phyloP scores from a whole-genome alignment of 1,140 invertebrate genomes.

The Platyscapa corneri region DNA sequence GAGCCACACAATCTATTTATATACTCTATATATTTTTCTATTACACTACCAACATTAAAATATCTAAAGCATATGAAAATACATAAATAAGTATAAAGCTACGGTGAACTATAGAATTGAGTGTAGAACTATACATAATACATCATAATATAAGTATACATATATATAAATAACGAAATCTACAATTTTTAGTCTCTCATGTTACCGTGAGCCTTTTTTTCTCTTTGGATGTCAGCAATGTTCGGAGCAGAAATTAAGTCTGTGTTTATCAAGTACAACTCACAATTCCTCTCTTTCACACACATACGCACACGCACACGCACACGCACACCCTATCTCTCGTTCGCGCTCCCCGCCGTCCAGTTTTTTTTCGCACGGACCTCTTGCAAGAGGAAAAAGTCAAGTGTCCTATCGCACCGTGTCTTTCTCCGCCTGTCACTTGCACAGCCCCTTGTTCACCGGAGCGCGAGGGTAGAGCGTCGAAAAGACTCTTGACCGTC shows the following conservation, averaged over 20 bases:
- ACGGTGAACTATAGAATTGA: conserved; percentile 12
- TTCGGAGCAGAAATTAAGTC: background rate
- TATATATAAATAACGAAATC: conserved; percentile 15
- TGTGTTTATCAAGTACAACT: conserved; percentile 5
- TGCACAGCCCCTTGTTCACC: conserved; percentile 3
- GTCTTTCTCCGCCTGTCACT: conserved; percentile 25
- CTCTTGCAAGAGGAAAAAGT: background rate
- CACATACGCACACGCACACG: no score
- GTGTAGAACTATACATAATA: conserved; percentile 29
- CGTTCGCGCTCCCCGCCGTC: no score
- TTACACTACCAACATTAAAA: conserved; percentile 21
- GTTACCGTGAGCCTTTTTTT: conserved; percentile 11
- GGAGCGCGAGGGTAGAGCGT: background rate
- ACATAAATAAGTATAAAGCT: conserved; percentile 30
- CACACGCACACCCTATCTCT: no score
- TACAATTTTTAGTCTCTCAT: conserved; percentile 1
- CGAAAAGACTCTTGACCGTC: background rate
- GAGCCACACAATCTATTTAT: conserved; percentile 12
- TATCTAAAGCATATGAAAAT: conserved; percentile 33
- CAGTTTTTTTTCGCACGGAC: background rate
- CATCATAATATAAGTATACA: background rate
- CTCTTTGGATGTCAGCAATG: background rate
- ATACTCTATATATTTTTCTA: conserved; percentile 25
- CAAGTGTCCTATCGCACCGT: background rate
- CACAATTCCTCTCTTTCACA: background rate